phyloP scores from a whole-genome alignment of 2,113 vertebrate species.

The Ursus arctos region DNA sequence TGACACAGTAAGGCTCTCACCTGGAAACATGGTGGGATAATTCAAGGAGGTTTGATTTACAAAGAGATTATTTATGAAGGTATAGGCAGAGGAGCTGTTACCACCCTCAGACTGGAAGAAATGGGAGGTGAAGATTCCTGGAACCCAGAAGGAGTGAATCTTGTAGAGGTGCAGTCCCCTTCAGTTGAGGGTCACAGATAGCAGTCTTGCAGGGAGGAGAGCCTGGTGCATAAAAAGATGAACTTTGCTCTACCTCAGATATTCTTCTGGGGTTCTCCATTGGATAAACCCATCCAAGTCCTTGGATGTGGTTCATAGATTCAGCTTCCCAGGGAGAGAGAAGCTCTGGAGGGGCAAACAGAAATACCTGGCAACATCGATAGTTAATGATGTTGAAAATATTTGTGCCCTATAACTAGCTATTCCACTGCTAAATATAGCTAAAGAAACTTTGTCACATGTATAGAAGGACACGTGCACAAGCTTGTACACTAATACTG shows the following conservation, averaged over 20 bases:
- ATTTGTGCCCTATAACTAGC: neutral
- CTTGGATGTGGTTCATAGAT: neutral
- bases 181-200: neutral
- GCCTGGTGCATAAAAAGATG: neutral
- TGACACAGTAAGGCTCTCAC: slow-evolving; percentile 16
- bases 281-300: neutral
- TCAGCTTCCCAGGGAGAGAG: neutral
- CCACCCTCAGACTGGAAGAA: neutral
- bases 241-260: neutral
- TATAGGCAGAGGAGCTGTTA: slow-evolving; percentile 51
- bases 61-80: slow-evolving; percentile 44
- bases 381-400: neutral
- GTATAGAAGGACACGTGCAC: neutral
- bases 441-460: neutral
- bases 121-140: neutral
- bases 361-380: neutral
- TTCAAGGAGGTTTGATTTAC: slow-evolving; percentile 33
- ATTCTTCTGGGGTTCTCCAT: neutral
- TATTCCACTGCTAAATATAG: neutral
- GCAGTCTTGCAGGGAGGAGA: neutral
- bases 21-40: slow-evolving; percentile 50
- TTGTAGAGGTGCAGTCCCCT: neutral
- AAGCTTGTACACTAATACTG: neutral
- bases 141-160: neutral
- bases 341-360: neutral